phyloP scores from a whole-genome alignment of 1,140 invertebrate genomes.

The Drosophila azteca region DNA sequence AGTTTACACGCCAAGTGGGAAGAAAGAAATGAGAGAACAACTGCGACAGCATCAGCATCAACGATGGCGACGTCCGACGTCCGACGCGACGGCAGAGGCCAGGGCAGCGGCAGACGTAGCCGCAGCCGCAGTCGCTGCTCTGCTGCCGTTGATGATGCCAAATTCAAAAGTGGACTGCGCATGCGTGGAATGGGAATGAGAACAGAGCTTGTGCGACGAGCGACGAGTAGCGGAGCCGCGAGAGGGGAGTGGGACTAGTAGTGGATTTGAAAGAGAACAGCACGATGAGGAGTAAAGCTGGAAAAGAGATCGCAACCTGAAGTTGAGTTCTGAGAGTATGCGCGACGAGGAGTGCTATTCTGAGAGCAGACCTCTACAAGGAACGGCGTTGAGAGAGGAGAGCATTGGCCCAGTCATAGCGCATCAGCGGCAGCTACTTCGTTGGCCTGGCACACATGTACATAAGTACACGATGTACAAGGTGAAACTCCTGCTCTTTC shows the following conservation, averaged over 20 bases:
- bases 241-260: neutral
- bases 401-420: too few species aligned
- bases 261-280: too few species aligned
- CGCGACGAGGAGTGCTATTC: conserved; percentile 3
- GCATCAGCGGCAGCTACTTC: conserved; percentile 36
- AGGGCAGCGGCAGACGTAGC: neutral
- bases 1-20: conserved; percentile 71
- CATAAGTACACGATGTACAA: too few species aligned
- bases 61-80: neutral
- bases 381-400: too few species aligned
- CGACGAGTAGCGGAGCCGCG: neutral
- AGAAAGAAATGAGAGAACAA: conserved; percentile 39
- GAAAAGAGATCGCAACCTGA: too few species aligned
- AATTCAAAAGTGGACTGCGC: conserved; percentile 76
- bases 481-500: too few species aligned
- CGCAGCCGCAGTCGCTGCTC: conserved; percentile 1
- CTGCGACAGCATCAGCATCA: conserved; percentile 2
- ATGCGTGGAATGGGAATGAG: conserved; percentile 76
- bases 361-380: too few species aligned
- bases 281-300: too few species aligned
- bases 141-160: conserved; percentile 63
- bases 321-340: too few species aligned
- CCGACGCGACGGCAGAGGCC: conserved; percentile 6
- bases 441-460: conserved; percentile 22
- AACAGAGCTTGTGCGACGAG: conserved; percentile 24